Evolutionary conservation across 2,113 vertebrate species (phyloP).

Genomic region (Vanacampus margaritifer): DNA sequence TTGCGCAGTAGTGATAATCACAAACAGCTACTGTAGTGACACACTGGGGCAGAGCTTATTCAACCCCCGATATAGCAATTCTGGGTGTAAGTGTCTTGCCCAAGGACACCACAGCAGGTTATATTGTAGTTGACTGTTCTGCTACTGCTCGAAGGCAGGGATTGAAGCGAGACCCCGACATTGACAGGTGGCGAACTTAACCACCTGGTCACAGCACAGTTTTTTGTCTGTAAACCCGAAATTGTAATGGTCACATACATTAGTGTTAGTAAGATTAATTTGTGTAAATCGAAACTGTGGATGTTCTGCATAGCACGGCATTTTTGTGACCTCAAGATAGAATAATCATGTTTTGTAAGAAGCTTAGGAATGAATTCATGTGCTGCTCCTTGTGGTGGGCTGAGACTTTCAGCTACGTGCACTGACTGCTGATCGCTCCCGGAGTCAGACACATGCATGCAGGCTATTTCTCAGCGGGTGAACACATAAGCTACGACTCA

Average conservation of each 20-base stretch:
- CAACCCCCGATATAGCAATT: no score
- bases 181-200: no score
- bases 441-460: background rate
- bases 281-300: background rate
- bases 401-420: constrained; percentile 6
- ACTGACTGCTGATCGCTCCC: constrained; percentile 10
- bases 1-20: no score
- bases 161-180: no score
- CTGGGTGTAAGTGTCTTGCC: no score
- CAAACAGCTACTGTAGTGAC: background rate
- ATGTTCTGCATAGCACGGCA: background rate
- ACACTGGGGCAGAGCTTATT: no score
- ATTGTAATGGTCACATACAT: background rate
- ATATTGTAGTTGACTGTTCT: no score
- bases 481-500: background rate
- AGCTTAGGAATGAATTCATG: constrained; percentile 15
- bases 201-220: no score
- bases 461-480: background rate
- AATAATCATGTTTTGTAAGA: constrained; percentile 12
- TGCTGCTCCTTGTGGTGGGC: constrained; percentile 7
- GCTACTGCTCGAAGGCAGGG: no score
- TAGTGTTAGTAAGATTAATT: background rate
- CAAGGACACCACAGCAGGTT: no score
- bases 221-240: no score
- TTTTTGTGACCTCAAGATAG: constrained; percentile 1